Evolutionary conservation across 2,113 vertebrate genomes (phyloP), one percentile per base, ranked within the genome.

Genomic region (Galeopterus variegatus): DNA sequence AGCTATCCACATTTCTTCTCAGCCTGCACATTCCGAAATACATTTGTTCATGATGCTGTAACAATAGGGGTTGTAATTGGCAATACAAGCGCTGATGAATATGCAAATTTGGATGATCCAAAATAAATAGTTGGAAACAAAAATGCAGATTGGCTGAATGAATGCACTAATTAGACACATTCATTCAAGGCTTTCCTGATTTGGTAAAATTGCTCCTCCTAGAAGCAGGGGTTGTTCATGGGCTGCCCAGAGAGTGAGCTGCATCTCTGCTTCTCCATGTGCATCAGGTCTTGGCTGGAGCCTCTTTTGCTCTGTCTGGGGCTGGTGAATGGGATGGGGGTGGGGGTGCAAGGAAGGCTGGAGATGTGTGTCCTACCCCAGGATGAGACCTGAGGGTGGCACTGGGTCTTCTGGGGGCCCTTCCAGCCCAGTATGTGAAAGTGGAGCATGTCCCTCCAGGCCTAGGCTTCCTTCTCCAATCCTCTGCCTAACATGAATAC

Each of bases 341-440:
- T 41, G 41, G 41, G 41, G 41, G 41, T 41, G 41, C 41, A 41
- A 4, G 41, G 41, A 41, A 41, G 41, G 41, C 41, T 41, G 41
- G 41, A 41, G 41, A 41, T 41, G 41, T 41, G 41, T 41, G 41
- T 41, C 41, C 41, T 60, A 7, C 58, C 17, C 18, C 2, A 60
- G 0, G 58, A 60, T 69, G 33, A 0, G 0, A n/a, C 67, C 67
- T 3, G 15, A 15, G 67, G 41, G 41, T 41, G 33, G 33, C 6
- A n/a, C 33, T 3, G 18, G 58, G 58, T 60, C 2, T 23, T 23
- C 58, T 60, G 58, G 41, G 19, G 58, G 58, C 58, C 2, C 58
- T 23, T 8, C 58, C 6, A 60, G 58, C 21, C 58, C 58, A 60
- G 58, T 8, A 0, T 60, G 58, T 41, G 58, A 60, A 60, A 60